Percentiles rank a stretch among this genome's conserved stretches.
These are phyloP conservation scores for Spizaetus ornatus DNA, from an alignment of 2,113 vertebrate genomes.

Conservation along the genomic window DNA sequence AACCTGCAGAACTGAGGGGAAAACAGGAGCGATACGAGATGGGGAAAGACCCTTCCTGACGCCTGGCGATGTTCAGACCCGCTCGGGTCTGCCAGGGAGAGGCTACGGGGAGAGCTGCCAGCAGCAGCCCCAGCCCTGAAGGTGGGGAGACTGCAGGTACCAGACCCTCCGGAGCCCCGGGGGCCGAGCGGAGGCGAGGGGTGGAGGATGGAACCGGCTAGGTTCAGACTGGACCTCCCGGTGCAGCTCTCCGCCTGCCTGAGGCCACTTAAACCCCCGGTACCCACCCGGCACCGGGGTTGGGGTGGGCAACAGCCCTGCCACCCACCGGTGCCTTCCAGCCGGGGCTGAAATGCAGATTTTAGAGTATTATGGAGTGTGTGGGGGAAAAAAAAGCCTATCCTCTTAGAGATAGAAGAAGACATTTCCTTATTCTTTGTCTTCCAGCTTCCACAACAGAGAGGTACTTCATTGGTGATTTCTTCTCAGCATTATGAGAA, in stretches of 20 bases:
- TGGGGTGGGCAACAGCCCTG: not conserved
- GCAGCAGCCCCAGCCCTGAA: not conserved
- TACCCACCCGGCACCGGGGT: not conserved
- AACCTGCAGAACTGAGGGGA: not conserved
- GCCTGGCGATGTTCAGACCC: not conserved
- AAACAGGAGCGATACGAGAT: not conserved
- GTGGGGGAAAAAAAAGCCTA: not conserved
- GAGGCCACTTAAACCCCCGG: not conserved
- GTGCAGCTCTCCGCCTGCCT: not conserved
- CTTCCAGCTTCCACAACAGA: not conserved
- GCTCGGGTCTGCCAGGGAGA: not conserved
- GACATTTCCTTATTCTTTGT: not conserved
- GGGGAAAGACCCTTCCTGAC: not conserved
- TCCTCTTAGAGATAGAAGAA: not conserved
- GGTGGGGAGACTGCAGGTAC: not conserved
- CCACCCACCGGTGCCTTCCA: too few relatives aligned
- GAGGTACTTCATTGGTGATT: not conserved
- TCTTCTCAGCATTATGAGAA: not conserved
- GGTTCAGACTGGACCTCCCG: not conserved
- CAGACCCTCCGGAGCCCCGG: not conserved
- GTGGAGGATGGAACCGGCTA: not conserved
- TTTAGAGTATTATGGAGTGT: not conserved
- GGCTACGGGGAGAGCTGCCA: not conserved
- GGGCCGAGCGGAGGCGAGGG: too few relatives aligned
- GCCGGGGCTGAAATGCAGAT: not conserved